phyloP scores from a whole-genome alignment of 2,113 vertebrate genomes.

The Salvator merianae region DNA sequence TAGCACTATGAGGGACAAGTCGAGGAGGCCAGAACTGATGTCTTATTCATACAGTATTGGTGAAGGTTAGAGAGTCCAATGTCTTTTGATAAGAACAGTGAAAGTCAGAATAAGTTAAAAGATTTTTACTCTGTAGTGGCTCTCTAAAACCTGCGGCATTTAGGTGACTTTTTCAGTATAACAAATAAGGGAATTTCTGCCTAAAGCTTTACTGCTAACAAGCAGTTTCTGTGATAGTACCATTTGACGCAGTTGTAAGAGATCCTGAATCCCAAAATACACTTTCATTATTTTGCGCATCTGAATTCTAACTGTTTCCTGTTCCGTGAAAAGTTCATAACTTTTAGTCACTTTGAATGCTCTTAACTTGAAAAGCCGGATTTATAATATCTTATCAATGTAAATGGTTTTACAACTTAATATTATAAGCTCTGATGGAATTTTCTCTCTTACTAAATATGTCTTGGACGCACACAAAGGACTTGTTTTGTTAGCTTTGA shows the following conservation, averaged over 20 bases:
- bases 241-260: background rate
- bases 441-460: background rate
- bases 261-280: slow-evolving; percentile 26
- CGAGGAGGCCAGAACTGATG: background rate
- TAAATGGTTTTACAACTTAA: background rate
- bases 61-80: no score
- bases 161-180: background rate
- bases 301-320: slow-evolving; percentile 7
- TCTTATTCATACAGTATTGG: background rate
- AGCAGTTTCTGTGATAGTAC: background rate
- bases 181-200: background rate
- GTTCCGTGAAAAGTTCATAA: slow-evolving; percentile 35
- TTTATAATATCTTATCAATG: no score
- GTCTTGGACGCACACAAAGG: background rate
- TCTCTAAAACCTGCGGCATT: background rate
- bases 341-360: background rate
- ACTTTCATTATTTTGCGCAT: slow-evolving; percentile 25
- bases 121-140: slow-evolving; percentile 17
- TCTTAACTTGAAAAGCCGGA: background rate
- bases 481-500: background rate
- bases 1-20: background rate
- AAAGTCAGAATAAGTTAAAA: slow-evolving; percentile 11
- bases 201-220: no score
- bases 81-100: no score
- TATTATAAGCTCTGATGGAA: background rate